Evolutionary conservation across 2,888 invertebrate species (phyloP).

Genomic region (Cantharis lateralis): DNA sequence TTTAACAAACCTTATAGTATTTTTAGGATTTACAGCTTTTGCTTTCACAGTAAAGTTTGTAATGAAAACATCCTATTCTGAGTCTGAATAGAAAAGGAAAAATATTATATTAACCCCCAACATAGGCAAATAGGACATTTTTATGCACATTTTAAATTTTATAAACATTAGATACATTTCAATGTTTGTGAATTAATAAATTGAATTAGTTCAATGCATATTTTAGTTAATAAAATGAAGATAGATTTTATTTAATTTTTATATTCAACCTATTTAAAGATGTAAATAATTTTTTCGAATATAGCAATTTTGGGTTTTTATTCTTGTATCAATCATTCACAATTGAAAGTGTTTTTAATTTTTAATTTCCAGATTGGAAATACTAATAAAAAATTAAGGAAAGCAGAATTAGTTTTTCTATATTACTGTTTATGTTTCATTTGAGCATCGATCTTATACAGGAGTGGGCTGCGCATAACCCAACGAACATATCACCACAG

Average conservation of each 20-base stretch:
- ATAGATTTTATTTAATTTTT: neutral
- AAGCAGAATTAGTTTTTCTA: no score
- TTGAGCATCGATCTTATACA: neutral
- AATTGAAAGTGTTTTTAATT: neutral
- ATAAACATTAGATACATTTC: neutral
- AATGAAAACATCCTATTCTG: conserved; percentile 73
- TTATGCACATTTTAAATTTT: neutral
- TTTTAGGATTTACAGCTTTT: conserved; percentile 89
- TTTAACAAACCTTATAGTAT: conserved; percentile 84
- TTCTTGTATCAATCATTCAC: neutral
- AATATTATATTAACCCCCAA: neutral
- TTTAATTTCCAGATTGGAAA: neutral
- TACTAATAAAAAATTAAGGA: neutral
- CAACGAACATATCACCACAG: no score
- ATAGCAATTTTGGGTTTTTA: neutral
- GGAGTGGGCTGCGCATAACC: neutral
- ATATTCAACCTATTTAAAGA: neutral
- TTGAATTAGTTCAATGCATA: neutral
- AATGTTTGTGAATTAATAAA: neutral
- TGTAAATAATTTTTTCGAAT: neutral
- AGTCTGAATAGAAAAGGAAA: conserved; percentile 40
- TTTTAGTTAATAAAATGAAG: neutral
- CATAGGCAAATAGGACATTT: neutral
- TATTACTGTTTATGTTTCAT: neutral
- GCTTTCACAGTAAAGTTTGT: conserved; percentile 94